A percentile compares a stretch with the other conserved stretches of the same genome.
Conservation (phyloP, 64 coral and sea anemone species). For the Pocillopora verrucosa region DNA sequence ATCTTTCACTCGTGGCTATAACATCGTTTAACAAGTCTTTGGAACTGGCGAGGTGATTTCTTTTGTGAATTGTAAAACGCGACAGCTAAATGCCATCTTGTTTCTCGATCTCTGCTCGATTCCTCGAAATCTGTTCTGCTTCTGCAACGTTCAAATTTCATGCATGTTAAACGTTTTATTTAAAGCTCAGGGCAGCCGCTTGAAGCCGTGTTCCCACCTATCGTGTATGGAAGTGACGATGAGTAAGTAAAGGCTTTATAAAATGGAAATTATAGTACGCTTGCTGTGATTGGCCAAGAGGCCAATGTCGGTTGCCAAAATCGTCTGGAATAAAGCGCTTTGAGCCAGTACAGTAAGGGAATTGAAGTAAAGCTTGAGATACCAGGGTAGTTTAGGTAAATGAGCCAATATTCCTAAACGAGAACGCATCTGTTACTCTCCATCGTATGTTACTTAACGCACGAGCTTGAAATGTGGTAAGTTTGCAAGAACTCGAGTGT, state of each 20-base stretch:
- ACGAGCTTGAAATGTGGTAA: too few relatives aligned
- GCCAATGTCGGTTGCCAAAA: not conserved
- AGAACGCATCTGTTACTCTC: too few relatives aligned
- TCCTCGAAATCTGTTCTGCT: not conserved
- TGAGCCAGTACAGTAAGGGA: not conserved
- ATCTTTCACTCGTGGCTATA: not conserved
- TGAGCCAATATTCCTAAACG: too few relatives aligned
- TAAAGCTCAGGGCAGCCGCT: conserved; percentile 33
- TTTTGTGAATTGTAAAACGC: not conserved
- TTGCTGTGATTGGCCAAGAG: not conserved
- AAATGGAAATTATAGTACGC: not conserved
- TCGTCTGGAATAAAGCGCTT: not conserved
- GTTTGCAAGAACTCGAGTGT: too few relatives aligned
- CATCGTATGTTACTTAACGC: too few relatives aligned
- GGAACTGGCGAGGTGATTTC: not conserved
- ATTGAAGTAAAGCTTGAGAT: not conserved
- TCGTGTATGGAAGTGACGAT: conserved; percentile 3
- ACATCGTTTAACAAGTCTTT: not conserved
- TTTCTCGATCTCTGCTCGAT: not conserved
- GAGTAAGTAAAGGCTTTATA: conserved; percentile 36
- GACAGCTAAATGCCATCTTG: not conserved
- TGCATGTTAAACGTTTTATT: conserved; percentile 50
- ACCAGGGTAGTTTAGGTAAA: too few relatives aligned
- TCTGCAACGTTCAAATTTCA: not conserved
- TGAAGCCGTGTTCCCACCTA: conserved; percentile 14